phyloP scores from a whole-genome alignment of 2,888 invertebrate genomes.

The Unio pictorum region DNA sequence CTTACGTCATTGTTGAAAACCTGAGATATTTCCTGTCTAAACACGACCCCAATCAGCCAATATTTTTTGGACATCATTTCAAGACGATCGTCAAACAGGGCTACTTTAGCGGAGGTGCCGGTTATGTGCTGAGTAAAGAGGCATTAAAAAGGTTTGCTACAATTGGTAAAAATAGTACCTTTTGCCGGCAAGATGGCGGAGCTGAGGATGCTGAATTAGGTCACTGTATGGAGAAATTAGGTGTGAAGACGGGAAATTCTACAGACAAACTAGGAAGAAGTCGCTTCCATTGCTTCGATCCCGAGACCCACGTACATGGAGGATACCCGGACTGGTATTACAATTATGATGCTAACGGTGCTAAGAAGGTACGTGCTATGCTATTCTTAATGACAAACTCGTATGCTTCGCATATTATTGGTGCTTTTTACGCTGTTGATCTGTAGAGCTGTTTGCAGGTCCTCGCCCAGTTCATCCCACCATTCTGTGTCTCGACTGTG shows the following conservation, averaged over 20 bases:
- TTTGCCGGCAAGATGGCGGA: constrained; percentile 48
- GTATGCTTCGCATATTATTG: too few species aligned
- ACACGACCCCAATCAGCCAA: constrained; percentile 81
- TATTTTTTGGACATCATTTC: constrained; percentile 79
- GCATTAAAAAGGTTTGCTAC: constrained; percentile 83
- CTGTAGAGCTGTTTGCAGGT: too few species aligned
- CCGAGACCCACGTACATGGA: constrained; percentile 54
- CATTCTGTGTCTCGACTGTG: too few species aligned
- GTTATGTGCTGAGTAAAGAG: constrained; percentile 91
- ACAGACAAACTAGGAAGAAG: constrained; percentile 53
- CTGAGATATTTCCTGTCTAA: constrained; percentile 88
- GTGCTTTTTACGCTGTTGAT: too few species aligned
- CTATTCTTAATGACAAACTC: too few species aligned
- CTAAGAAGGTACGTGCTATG: constrained; percentile 43
- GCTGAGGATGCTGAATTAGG: constrained; percentile 62
- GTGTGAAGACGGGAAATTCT: constrained; percentile 53
- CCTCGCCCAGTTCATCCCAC: too few species aligned
- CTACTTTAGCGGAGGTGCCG: constrained; percentile 75
- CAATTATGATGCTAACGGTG: constrained; percentile 55
- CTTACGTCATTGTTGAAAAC: constrained; percentile 96
- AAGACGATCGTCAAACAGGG: constrained; percentile 54
- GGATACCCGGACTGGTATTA: constrained; percentile 61
- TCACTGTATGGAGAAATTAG: constrained; percentile 55
- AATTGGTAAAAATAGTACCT: constrained; percentile 67
- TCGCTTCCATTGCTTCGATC: constrained; percentile 63